Base-by-base conservation (phyloP, 2,113 vertebrate species). In the Chelonoidis abingdonii region DNA sequence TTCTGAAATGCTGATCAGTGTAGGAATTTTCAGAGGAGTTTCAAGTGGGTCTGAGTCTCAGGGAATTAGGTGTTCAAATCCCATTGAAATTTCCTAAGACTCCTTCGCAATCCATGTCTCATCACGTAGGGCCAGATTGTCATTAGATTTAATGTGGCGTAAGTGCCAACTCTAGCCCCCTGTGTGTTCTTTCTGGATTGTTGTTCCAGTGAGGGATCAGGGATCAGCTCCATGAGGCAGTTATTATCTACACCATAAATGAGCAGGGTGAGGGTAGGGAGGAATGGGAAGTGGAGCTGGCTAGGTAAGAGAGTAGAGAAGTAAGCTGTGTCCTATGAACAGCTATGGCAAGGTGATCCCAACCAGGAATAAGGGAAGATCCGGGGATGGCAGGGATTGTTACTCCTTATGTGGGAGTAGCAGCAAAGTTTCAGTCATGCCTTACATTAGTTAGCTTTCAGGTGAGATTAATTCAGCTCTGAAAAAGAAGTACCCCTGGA, bases 281-380 rank as follows among this genome's bases (percentile, higher is more conserved):
- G 29, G 92, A 84, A 81, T 84, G 81, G 90, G 93, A 92, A 93
- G 54, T 80, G 44, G 24, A 91, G 75, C 24, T 91, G 50, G 75
- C 52, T 92, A 31, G 95, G 50, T 83, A 93, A 93, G 95, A 93
- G 88, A 95, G 89, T 94, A 97, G 96, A 95, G 12, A 84, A 96
- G 22, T 76, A 87, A 10, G 94, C 65, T 93, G 93, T 92, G 94
- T 38, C 49, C 3, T 0, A 89, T 92, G 79, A 97, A 92, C 85
- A 76, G 16, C n/a, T 94, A 44, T 88, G 84, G 93, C 53, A 93
- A 88, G 91, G 94, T 53, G 0, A 2, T 93, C 93, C 87, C 90
- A 95, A 87, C 93, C 92, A 95, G 95, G 65, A 93, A 69, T 57
- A 91, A 95, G 44, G 49, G 85, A 80, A 94, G 94, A 92, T 69